These are phyloP conservation scores for Brassicogethes aeneus DNA, from an alignment of 2,888 invertebrate species.

Conservation along the genomic window DNA sequence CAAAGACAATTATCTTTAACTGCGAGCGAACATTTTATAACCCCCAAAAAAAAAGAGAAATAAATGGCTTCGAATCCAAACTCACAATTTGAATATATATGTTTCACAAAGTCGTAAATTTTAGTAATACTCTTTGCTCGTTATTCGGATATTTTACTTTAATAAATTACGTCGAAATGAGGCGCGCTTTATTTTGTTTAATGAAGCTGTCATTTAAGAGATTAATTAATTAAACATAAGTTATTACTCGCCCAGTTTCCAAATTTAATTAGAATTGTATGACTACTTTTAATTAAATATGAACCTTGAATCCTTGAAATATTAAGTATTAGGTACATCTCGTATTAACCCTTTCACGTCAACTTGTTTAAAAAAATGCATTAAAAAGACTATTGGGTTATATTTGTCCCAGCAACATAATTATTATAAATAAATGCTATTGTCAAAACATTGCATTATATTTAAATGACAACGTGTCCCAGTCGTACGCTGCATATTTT, in stretches of 20 bases:
- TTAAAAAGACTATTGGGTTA: no score
- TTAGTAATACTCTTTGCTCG: slow-evolving; percentile 26
- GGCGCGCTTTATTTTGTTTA: slow-evolving; percentile 22
- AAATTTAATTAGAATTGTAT: not conserved
- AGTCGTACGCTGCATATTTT: no score
- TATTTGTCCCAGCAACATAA: no score
- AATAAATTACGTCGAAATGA: slow-evolving; percentile 22
- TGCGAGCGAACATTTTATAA: slow-evolving; percentile 30
- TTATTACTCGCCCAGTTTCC: not conserved
- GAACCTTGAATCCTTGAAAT: no score
- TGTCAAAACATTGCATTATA: no score
- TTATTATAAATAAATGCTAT: no score
- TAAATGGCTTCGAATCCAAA: slow-evolving; percentile 27
- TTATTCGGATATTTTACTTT: slow-evolving; percentile 23
- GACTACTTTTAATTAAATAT: no score
- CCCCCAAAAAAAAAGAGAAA: slow-evolving; percentile 22
- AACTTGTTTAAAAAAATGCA: no score
- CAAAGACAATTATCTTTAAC: slow-evolving; percentile 34
- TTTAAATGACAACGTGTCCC: no score
- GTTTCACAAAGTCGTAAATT: slow-evolving; percentile 32
- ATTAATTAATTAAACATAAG: slow-evolving; percentile 17
- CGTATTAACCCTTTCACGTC: no score
- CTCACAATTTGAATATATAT: slow-evolving; percentile 34
- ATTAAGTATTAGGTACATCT: no score
- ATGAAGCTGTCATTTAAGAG: slow-evolving; percentile 28